Conservation (phyloP, 2,797 vertebrate genomes). For the Pantherophis vulpinus region DNA sequence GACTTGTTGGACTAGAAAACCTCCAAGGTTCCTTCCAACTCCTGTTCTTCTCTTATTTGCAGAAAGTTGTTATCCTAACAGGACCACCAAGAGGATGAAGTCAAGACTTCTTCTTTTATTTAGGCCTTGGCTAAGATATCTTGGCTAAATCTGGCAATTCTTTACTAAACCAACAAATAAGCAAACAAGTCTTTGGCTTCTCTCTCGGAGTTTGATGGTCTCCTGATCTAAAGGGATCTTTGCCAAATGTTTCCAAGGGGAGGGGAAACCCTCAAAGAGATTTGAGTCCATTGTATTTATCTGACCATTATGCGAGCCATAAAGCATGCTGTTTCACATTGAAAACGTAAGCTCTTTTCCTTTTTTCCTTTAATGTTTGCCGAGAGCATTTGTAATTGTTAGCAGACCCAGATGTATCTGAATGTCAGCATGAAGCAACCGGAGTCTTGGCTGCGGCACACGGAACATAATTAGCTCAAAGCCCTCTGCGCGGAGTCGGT, state of each 20-base stretch:
- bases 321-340: conserved; percentile 73
- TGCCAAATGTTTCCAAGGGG: conserved; percentile 34
- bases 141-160: background rate
- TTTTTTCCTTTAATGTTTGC: conserved; percentile 67
- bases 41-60: background rate
- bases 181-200: conserved; percentile 37
- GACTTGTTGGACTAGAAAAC: background rate
- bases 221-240: conserved; percentile 67
- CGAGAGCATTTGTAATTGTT: conserved; percentile 78
- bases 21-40: background rate
- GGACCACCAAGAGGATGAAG: background rate
- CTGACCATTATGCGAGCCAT: conserved; percentile 66
- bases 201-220: conserved; percentile 30
- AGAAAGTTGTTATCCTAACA: background rate
- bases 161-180: background rate
- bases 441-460: conserved; percentile 68
- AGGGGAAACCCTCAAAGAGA: conserved; percentile 48
- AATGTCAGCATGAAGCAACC: conserved; percentile 71
- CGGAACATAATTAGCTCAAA: conserved; percentile 75
- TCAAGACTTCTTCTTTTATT: background rate
- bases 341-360: conserved; percentile 71
- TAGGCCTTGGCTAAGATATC: background rate
- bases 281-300: conserved; percentile 70
- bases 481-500: conserved; percentile 63
- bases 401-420: conserved; percentile 75